Conservation (phyloP, 1,140 invertebrate genomes). For the Pseudomyrmex cubaensis region DNA sequence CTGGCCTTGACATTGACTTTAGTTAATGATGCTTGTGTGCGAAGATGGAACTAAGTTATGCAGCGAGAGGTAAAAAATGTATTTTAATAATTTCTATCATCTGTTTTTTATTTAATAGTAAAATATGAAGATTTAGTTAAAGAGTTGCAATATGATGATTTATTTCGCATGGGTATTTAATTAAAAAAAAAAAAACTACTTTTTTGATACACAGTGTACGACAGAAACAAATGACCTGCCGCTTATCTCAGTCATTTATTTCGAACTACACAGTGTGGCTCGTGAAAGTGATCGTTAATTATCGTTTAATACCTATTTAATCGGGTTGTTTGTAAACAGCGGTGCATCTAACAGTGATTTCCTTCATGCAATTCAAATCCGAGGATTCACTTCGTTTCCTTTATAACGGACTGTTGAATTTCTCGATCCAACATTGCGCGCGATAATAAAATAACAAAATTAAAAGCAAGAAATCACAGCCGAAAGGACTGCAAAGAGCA, state of each 20-base stretch:
- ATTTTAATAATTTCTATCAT: neutral
- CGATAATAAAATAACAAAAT: neutral
- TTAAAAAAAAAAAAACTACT: neutral
- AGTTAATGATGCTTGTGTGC: slow-evolving; percentile 8
- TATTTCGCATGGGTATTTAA: neutral
- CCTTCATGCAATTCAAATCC: slow-evolving; percentile 63
- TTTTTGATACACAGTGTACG: neutral
- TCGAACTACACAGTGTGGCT: neutral
- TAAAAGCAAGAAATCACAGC: too few relatives aligned
- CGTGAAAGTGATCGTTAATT: slow-evolving; percentile 60
- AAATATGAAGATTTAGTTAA: too few relatives aligned
- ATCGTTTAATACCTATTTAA: slow-evolving; percentile 36
- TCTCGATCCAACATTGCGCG: neutral
- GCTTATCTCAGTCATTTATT: neutral
- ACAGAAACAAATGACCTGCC: neutral
- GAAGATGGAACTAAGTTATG: neutral
- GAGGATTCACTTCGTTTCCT: slow-evolving; percentile 19
- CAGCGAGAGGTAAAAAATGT: neutral
- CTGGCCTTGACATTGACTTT: slow-evolving; percentile 13
- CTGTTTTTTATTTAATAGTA: too few relatives aligned
- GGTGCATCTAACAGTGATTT: slow-evolving; percentile 41
- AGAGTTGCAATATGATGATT: too few relatives aligned
- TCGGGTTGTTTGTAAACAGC: slow-evolving; percentile 62
- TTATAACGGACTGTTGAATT: slow-evolving; percentile 30
- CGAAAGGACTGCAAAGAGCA: neutral